Percentiles rank a stretch among this genome's conserved stretches.
Evolutionary conservation across 2,113 vertebrate genomes (phyloP).

Genomic region (Alethe castanea): DNA sequence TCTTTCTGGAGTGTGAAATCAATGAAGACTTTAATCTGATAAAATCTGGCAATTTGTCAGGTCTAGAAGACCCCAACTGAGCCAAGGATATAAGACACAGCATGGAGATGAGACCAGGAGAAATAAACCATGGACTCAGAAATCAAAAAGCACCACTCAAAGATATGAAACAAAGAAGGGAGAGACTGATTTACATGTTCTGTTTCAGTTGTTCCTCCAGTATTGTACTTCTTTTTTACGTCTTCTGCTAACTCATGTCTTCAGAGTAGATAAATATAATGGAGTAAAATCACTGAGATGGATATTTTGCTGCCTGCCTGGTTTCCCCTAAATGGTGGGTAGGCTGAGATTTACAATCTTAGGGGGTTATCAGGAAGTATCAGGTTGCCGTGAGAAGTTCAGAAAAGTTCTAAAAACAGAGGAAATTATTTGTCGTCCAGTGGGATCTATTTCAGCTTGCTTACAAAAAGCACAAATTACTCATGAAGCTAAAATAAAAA

Average conservation of each 20-base stretch:
- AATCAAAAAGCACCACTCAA: not conserved
- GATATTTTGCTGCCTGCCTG: not conserved
- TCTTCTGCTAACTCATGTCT: not conserved
- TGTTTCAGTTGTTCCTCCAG: not conserved
- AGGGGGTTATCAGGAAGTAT: not conserved
- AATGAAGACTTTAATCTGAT: conserved; percentile 8
- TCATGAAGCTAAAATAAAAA: not conserved
- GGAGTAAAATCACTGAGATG: not conserved
- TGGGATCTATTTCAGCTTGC: not conserved
- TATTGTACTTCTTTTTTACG: not conserved
- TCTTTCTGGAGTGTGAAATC: conserved; percentile 38
- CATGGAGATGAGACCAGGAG: not conserved
- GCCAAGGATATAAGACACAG: not conserved
- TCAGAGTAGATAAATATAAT: not conserved
- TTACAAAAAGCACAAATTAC: not conserved
- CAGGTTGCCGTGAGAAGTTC: not conserved
- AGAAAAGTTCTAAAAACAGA: not conserved
- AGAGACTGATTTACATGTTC: not conserved
- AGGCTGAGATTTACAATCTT: not conserved
- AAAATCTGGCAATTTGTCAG: conserved; percentile 14
- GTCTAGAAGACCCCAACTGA: not conserved
- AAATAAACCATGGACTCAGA: not conserved
- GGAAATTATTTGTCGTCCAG: not conserved
- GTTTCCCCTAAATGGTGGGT: not conserved
- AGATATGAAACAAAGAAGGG: not conserved